These are phyloP conservation scores for Latrodectus elegans DNA, from an alignment of 2,888 invertebrate species.

Conservation along the genomic window DNA sequence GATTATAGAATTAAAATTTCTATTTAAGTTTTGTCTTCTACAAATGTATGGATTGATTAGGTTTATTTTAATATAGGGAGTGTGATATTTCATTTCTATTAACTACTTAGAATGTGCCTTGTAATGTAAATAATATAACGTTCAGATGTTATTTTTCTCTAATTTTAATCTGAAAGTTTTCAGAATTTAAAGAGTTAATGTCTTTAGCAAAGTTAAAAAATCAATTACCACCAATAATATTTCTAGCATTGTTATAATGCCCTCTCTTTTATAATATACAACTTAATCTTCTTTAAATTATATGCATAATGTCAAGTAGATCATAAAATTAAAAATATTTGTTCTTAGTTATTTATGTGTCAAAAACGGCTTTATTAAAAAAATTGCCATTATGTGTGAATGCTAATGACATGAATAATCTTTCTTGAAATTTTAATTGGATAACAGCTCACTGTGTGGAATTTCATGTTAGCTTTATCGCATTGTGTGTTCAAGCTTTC, in stretches of 20 bases:
- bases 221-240: background rate
- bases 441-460: too few relatives aligned
- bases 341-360: too few relatives aligned
- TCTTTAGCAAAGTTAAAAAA: too few relatives aligned
- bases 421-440: too few relatives aligned
- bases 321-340: too few relatives aligned
- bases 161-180: slow-evolving; percentile 41
- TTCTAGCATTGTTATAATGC: background rate
- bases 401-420: too few relatives aligned
- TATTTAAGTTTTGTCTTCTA: too few relatives aligned
- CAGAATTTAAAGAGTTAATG: slow-evolving; percentile 12
- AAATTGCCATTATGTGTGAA: too few relatives aligned
- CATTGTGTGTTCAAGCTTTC: too few relatives aligned
- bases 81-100: slow-evolving; percentile 59
- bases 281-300: background rate
- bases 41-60: slow-evolving; percentile 18
- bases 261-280: background rate
- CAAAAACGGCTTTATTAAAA: too few relatives aligned
- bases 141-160: slow-evolving; percentile 39
- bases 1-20: background rate
- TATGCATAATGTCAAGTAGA: too few relatives aligned
- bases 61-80: slow-evolving; percentile 43
- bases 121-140: slow-evolving; percentile 65
- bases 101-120: slow-evolving; percentile 67
- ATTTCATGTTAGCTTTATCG: too few relatives aligned